phyloP scores from a whole-genome alignment of 2,888 invertebrate species.

The Nemapogon koenigi region DNA sequence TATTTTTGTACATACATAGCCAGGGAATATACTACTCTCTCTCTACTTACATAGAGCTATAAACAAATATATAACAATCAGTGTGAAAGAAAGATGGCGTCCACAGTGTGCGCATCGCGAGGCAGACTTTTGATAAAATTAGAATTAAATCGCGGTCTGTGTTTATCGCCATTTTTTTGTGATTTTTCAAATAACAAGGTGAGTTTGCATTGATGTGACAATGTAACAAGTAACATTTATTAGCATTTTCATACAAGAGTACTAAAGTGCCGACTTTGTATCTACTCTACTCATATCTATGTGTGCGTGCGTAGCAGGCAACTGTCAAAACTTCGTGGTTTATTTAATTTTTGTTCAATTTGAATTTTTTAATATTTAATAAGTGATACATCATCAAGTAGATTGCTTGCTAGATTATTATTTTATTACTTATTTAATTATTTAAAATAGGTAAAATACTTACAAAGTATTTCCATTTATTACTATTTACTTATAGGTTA shows the following conservation, averaged over 20 bases:
- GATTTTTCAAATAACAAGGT: constrained; percentile 58
- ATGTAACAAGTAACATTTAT: no score
- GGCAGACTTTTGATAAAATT: constrained; percentile 67
- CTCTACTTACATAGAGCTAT: no score
- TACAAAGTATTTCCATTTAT: no score
- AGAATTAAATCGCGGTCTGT: constrained; percentile 66
- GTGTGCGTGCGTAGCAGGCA: constrained; percentile 21
- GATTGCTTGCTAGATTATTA: no score
- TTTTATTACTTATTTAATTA: no score
- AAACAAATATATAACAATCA: no score
- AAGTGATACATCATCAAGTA: no score
- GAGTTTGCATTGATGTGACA: constrained; percentile 31
- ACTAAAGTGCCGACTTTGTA: constrained; percentile 26
- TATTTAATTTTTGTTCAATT: neutral
- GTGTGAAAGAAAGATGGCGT: constrained; percentile 71
- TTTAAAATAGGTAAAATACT: no score
- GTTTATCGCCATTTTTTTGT: constrained; percentile 57
- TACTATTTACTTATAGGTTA: no score
- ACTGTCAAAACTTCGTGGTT: constrained; percentile 45
- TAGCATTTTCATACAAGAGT: constrained; percentile 37
- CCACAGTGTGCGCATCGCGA: constrained; percentile 66
- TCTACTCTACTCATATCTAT: constrained; percentile 29
- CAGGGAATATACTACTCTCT: no score
- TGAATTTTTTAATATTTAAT: neutral
- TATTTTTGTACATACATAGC: no score